These are phyloP conservation scores for Phaethon lepturus DNA, from an alignment of 2,113 vertebrate genomes.

Conservation along the genomic window DNA sequence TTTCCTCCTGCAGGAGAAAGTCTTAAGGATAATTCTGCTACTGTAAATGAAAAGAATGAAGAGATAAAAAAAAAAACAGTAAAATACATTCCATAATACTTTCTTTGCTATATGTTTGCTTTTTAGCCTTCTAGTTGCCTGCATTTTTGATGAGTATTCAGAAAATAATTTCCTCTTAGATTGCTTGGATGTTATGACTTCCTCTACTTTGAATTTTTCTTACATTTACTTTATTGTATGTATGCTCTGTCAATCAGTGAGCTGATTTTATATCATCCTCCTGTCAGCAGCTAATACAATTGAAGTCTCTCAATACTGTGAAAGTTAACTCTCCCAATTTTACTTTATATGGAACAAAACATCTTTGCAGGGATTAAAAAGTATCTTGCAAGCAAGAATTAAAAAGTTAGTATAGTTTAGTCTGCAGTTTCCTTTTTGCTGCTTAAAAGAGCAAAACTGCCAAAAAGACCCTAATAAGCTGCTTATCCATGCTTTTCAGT, in stretches of 20 bases:
- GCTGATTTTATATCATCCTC: not conserved
- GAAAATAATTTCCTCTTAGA: not conserved
- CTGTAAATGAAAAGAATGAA: not conserved
- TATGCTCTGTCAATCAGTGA: not conserved
- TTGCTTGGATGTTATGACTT: not conserved
- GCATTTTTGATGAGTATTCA: not conserved
- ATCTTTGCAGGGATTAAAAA: not conserved
- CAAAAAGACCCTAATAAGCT: not conserved
- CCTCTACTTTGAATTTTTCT: not conserved
- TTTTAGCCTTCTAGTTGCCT: not conserved
- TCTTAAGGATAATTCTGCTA: not conserved
- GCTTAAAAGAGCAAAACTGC: not conserved
- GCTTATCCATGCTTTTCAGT: not conserved
- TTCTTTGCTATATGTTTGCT: not conserved
- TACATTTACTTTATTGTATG: not conserved
- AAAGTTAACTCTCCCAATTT: not conserved
- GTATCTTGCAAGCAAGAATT: not conserved
- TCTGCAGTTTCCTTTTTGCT: not conserved
- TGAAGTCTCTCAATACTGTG: not conserved
- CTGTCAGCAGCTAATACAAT: not conserved
- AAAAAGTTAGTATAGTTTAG: not conserved
- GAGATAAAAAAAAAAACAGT: not conserved
- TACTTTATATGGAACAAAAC: not conserved
- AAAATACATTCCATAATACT: not conserved
- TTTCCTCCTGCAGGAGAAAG: not conserved